Base-by-base conservation (phyloP, 2,113 vertebrate genomes). In the Gavialis gangeticus region DNA sequence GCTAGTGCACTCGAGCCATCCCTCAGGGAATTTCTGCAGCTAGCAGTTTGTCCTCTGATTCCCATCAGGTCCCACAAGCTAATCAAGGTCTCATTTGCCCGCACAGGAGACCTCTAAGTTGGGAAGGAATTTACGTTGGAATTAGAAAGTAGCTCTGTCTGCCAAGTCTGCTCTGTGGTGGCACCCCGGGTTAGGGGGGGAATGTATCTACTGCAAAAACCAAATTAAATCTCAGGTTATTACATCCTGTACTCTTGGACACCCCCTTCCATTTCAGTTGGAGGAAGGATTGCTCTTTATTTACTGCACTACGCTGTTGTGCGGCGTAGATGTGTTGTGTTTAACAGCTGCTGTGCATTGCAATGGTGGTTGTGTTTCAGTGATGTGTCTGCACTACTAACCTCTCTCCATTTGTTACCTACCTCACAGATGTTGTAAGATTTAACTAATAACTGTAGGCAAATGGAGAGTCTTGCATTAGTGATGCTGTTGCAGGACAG, bases 271-370 rank as follows among this genome's bases (percentile, higher is more conserved):
- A 58, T 79, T 30, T 69, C 24, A 10, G 64, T 1, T 8, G n/a
- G 76, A 21, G 22, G 2, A 5, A 58, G 60, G 24, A 5, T 4
- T 12, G 0, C 1, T 57, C 30, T 2, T 0, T 22, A 1, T 9
- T 66, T 2, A 8, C 1, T 3, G 30, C 10, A 37, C 6, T 12
- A 0, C 17, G 10, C 19, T 30, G 18, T 15, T 5, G 58, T 57
- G 90, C 18, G 16, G 2, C 15, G 0, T 3, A 37, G 69, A 11
- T 1, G 5, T 80, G 58, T 6, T 5, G 66, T 1, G 55, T 4
- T 1, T 57, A 37, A 46, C 34, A 10, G 54, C 67, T 19, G 63
- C 69, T 27, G 58, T 1, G 1, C 27, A 0, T 15, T 3, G 75
- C 2, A 0, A 58, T 12, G 56, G 19, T 4, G 89, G 15, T 63